These are phyloP conservation scores for Achroia grisella DNA, from an alignment of 1,140 invertebrate species.

Conservation along the genomic window DNA sequence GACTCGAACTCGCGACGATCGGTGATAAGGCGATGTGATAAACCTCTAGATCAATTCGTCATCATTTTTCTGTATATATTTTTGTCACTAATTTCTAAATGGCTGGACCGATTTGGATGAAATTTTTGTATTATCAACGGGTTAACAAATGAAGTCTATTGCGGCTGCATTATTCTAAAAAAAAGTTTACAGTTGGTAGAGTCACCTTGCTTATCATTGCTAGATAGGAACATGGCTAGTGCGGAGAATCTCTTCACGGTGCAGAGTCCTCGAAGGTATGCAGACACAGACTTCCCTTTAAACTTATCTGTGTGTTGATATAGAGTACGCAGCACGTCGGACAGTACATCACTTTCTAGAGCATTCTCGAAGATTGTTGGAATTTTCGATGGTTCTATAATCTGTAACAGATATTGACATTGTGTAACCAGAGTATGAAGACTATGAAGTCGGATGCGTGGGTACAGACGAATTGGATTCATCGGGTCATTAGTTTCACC, in stretches of 20 bases:
- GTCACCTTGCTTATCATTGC: slow-evolving; percentile 45
- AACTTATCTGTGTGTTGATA: slow-evolving; percentile 36
- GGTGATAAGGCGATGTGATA: too few relatives aligned
- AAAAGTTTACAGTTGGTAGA: slow-evolving; percentile 7
- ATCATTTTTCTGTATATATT: too few relatives aligned
- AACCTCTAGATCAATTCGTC: too few relatives aligned
- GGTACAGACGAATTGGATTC: too few relatives aligned
- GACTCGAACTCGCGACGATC: too few relatives aligned
- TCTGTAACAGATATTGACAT: slow-evolving; percentile 44
- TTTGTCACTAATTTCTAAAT: too few relatives aligned
- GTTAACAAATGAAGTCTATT: too few relatives aligned
- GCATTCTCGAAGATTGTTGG: slow-evolving; percentile 76
- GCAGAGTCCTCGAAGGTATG: slow-evolving; percentile 30
- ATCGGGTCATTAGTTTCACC: too few relatives aligned
- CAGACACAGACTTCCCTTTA: slow-evolving; percentile 22
- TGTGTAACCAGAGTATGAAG: too few relatives aligned
- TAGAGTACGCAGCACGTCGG: slow-evolving; percentile 71
- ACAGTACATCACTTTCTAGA: slow-evolving; percentile 75
- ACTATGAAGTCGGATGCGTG: too few relatives aligned
- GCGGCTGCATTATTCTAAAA: not conserved
- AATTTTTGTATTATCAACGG: too few relatives aligned
- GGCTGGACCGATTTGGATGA: too few relatives aligned
- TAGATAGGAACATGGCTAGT: slow-evolving; percentile 47
- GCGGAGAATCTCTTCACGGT: slow-evolving; percentile 47
- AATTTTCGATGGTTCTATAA: slow-evolving; percentile 69